These are phyloP conservation scores for Hippolais icterina DNA, from an alignment of 2,113 vertebrate genomes.

Conservation along the genomic window DNA sequence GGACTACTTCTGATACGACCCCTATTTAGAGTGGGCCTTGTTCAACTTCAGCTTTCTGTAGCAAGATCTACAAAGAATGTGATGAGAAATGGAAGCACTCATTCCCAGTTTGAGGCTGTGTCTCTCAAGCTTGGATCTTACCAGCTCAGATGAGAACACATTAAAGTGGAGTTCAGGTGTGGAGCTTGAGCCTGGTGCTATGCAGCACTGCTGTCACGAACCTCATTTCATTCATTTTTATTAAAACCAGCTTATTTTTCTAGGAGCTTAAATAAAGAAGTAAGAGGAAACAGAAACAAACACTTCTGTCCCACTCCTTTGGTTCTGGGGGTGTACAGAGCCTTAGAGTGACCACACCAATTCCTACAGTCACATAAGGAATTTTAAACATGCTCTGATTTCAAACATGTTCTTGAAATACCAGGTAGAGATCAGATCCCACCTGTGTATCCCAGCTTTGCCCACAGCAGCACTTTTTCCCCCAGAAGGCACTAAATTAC, in stretches of 20 bases:
- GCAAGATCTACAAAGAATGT: background rate
- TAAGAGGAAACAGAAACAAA: background rate
- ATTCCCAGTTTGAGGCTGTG: background rate
- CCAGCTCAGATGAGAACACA: background rate
- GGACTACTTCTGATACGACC: background rate
- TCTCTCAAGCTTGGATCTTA: background rate
- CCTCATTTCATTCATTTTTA: background rate
- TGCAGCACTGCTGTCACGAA: background rate
- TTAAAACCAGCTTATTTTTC: background rate
- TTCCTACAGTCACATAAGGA: background rate
- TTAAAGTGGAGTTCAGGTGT: rapidly evolving
- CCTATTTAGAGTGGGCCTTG: background rate
- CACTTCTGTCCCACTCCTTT: background rate
- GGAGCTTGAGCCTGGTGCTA: background rate
- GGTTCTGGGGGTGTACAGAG: background rate
- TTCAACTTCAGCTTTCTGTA: background rate
- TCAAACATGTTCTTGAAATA: background rate
- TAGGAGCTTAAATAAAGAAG: background rate
- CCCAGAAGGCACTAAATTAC: background rate
- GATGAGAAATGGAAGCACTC: background rate
- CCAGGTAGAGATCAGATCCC: background rate
- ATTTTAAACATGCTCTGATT: background rate
- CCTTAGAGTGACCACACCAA: background rate
- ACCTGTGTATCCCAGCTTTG: background rate
- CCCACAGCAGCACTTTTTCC: background rate